phyloP scores from a whole-genome alignment of 2,888 invertebrate genomes.

The Nemurella pictetii region DNA sequence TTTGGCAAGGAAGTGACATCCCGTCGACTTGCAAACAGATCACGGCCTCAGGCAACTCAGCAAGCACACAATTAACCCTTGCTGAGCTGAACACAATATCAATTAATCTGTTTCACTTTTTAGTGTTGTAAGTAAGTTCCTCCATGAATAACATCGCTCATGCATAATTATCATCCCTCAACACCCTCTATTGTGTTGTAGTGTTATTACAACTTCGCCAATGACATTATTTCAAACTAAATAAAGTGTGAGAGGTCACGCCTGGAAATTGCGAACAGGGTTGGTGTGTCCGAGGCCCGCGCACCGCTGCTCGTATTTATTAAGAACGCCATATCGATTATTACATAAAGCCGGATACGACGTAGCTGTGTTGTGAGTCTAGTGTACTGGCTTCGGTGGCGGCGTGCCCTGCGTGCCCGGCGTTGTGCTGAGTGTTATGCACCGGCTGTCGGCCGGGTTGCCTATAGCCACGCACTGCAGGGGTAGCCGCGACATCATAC shows the following conservation, averaged over 20 bases:
- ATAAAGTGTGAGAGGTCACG: not conserved
- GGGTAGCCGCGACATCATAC: not conserved
- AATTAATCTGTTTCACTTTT: too few species aligned
- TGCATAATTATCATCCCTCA: too few species aligned
- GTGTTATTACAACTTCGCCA: not conserved
- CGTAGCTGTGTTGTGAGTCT: not conserved
- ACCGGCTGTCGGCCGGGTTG: not conserved
- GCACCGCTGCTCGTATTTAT: not conserved
- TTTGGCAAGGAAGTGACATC: too few species aligned
- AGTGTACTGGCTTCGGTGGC: not conserved
- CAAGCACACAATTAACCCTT: too few species aligned
- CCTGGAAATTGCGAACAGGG: not conserved
- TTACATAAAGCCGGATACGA: constrained; percentile 1
- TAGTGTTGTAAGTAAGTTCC: too few species aligned
- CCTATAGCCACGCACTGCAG: constrained; percentile 13
- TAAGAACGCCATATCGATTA: constrained; percentile 17
- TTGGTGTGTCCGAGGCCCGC: not conserved
- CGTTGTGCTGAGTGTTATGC: too few species aligned
- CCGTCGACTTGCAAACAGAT: too few species aligned
- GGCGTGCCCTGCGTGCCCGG: too few species aligned
- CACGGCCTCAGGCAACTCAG: too few species aligned
- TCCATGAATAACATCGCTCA: too few species aligned
- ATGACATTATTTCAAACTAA: not conserved
- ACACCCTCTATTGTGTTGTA: not conserved
- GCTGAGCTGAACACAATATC: too few species aligned